Evolutionary conservation across 1,140 invertebrate genomes (phyloP).

Genomic region (Heliconius hermathena): DNA sequence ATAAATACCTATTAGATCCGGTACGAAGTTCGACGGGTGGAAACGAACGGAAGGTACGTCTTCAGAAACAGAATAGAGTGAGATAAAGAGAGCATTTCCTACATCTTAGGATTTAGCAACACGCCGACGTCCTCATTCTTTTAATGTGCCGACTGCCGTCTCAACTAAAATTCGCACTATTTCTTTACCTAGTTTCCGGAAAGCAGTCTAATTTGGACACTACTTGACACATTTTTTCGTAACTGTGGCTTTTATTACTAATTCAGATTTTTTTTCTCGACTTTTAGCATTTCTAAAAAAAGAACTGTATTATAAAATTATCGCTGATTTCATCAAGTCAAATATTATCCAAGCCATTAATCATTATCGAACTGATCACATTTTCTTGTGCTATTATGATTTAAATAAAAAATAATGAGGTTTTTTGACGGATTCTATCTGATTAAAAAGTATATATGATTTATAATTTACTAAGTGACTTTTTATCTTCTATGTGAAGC

Average conservation of each 20-base stretch:
- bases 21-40: conserved; percentile 58
- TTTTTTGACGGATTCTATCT: too few species aligned
- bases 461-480: too few species aligned
- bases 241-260: background rate
- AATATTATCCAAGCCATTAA: background rate
- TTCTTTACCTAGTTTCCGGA: conserved; percentile 6
- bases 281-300: background rate
- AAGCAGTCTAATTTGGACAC: conserved; percentile 8
- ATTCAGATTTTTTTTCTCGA: background rate
- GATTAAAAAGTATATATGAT: too few species aligned
- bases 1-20: conserved; percentile 56
- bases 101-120: conserved; percentile 75
- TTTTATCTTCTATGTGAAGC: too few species aligned
- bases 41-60: conserved; percentile 62
- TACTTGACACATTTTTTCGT: conserved; percentile 9
- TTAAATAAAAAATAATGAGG: too few species aligned
- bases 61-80: conserved; percentile 76
- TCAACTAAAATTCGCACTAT: background rate
- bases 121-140: conserved; percentile 62
- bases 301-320: too few species aligned
- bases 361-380: background rate
- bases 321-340: background rate
- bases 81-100: conserved; percentile 80
- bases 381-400: too few species aligned
- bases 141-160: conserved; percentile 48